Evolutionary conservation across 2,888 invertebrate species (phyloP).

Genomic region (Limnephilus rhombicus): DNA sequence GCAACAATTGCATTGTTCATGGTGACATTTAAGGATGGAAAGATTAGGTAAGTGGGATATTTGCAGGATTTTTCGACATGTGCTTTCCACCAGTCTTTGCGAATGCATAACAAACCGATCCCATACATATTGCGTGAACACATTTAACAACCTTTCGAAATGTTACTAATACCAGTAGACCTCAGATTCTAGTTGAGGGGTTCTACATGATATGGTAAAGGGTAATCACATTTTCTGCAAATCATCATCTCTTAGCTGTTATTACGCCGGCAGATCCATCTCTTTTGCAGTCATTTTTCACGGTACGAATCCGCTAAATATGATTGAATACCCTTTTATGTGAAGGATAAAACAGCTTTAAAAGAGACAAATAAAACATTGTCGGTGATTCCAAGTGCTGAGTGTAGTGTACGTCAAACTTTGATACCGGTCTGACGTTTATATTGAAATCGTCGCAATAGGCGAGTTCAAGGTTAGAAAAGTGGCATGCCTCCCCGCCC

Average conservation of each 20-base stretch:
- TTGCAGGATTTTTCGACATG: too few species aligned
- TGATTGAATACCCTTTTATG: slow-evolving; percentile 41
- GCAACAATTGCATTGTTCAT: too few species aligned
- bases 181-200: neutral
- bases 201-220: neutral
- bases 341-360: slow-evolving; percentile 30
- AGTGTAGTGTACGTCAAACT: too few species aligned
- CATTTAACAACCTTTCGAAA: neutral
- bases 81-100: too few species aligned
- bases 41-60: too few species aligned
- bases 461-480: too few species aligned
- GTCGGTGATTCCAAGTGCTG: neutral
- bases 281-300: slow-evolving; percentile 30
- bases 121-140: too few species aligned
- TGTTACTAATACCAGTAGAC: neutral
- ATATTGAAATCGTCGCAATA: too few species aligned
- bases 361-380: slow-evolving; percentile 21
- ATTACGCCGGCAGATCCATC: neutral
- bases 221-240: slow-evolving; percentile 35
- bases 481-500: too few species aligned
- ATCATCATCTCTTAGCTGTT: slow-evolving; percentile 22
- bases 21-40: too few species aligned
- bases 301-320: slow-evolving; percentile 16
- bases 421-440: too few species aligned
- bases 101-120: too few species aligned